A percentile compares a stretch with the other conserved stretches of the same genome.
Conservation (phyloP, 2,888 invertebrate species). For the Heliconius charithonia region DNA sequence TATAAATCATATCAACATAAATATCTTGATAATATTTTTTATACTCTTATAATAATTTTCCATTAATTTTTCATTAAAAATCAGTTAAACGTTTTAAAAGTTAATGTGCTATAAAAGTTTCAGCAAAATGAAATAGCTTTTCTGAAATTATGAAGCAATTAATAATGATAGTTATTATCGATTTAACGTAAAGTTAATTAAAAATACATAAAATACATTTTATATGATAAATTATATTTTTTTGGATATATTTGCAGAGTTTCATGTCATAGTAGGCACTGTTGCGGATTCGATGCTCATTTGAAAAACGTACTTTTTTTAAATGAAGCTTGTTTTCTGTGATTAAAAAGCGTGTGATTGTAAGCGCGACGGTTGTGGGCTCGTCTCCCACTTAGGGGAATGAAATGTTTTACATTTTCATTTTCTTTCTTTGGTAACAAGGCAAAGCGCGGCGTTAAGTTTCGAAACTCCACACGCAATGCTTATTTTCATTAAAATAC, state of each 20-base stretch:
- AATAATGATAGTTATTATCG: not conserved
- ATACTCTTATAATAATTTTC: not conserved
- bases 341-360: not conserved
- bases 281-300: no score
- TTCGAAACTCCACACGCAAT: not conserved
- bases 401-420: not conserved
- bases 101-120: slow-evolving; percentile 7
- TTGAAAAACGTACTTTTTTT: no score
- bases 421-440: not conserved
- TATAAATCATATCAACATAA: no score
- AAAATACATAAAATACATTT: not conserved
- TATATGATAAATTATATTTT: no score
- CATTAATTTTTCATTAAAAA: slow-evolving; percentile 1
- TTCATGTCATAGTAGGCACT: no score
- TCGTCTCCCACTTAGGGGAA: not conserved
- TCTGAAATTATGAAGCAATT: not conserved
- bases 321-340: no score
- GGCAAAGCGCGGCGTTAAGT: not conserved
- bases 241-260: no score
- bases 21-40: not conserved
- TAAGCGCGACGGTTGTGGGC: not conserved
- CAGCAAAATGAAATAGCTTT: not conserved
- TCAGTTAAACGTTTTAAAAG: not conserved
- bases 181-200: not conserved
- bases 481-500: no score